Base-by-base conservation (phyloP, 2,113 vertebrate species). In the Abramis brama region DNA sequence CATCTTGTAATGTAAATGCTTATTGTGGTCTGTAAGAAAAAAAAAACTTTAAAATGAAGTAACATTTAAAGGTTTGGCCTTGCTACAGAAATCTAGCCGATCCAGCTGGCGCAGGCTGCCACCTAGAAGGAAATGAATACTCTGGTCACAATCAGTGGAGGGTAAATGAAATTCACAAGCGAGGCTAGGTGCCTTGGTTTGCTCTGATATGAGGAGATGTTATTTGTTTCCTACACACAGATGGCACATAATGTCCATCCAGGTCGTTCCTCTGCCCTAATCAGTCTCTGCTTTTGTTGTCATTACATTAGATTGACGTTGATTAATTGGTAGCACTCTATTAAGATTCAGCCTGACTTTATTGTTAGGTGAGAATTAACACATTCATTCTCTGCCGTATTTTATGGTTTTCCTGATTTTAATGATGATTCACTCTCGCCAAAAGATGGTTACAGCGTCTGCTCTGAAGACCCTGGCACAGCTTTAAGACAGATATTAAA, bases 311-410 rank as follows among this genome's bases (percentile, higher is more conserved):
- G 3, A 33, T 33, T 33, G 50, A 71, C 27, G 23, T 90, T 83
- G 87, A 92, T 86, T 89, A 91, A 93, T 92, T 89, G 88, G 74
- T 45, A 87, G 88, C 74, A 85, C 87, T 91, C 86, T 83, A 81
- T 85, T 87, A 85, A 80, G 86, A 89, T 86, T 90, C 84, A 89
- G 89, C 87, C 86, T 33, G 36, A 90, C 76, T 90, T 82, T 70
- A 84, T 86, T 88, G 76, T 76, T 87, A 89, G 86, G 90, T 85
- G 86, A 74, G 68, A 85, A 87, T 88, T 90, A 92, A 92, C 88
- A 87, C 86, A 89, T 90, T 88, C 82, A 71, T 88, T 73, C 23
- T 15, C 21, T 57, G 19, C 59, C 86, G 86, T 90, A 66, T 91
- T 91, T 92, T 90, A 92, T 90, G 79, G 82, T 85, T 89, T 21